Evolutionary conservation across 2,888 invertebrate genomes (phyloP), one percentile per base, ranked within the genome.

Genomic region (Prenolepis imparis): DNA sequence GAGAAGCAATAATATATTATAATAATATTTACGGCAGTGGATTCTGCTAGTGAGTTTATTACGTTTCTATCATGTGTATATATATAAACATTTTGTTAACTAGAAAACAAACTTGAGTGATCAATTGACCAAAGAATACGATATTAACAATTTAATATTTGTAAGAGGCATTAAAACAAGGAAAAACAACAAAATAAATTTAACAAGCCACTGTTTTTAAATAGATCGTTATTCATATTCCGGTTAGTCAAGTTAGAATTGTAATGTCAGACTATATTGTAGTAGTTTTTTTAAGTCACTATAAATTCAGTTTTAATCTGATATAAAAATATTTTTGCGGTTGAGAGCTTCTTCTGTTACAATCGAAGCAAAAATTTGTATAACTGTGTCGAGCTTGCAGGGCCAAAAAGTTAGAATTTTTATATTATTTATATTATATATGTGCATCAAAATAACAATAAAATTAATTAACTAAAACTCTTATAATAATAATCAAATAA

Each of bases 121-220:
- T 48, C 64, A 64, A 75, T 64, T 21, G 36, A 75, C 18, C 21
- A 18, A n/a, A 48, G 15, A 52, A 8, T 41, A 36, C 15, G 32
- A 55, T 36, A 28, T 64, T 64, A 36, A 48, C 36, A 74, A 64
- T 63, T 64, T 32, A 63, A 48, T 48, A 73, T 32, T 61, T 41
- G 15, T 24, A 24, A 57, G 6, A 59, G 39, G 12, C 28, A 9
- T 0, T 4, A 32, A 68, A 66, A 64, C 9, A 12, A 75, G 24
- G 3, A 9, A 4, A 32, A 61, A 21, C 21, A 28, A 61, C 12
- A 44, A 74, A 44, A 75, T 11, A 28, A n/a, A 64, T 48, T 36
- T 8, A 32, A 32, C 28, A 36, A 74, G 48, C 21, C 36, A 32
- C 0, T 18, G 21, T 48, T 44, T 61, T 75, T 63, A 24, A 36